phyloP scores from a whole-genome alignment of 1,140 invertebrate genomes.

The Cotesia chilonis region DNA sequence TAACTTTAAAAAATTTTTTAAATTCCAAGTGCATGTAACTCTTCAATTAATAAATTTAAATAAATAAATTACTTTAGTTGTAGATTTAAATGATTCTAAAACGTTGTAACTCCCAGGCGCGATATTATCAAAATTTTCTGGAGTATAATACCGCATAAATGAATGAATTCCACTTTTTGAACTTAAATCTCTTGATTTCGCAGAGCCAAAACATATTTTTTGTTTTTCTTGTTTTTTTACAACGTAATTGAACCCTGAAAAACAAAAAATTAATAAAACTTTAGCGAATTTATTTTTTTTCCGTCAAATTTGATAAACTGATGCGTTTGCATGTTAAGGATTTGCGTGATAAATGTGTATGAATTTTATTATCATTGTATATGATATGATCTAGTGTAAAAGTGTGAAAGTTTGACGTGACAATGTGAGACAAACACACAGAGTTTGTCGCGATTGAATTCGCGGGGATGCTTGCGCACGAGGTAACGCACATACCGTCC shows the following conservation, averaged over 20 bases:
- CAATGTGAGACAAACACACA: background rate
- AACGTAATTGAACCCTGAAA: conserved; percentile 47
- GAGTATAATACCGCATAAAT: conserved; percentile 51
- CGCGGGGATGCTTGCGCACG: conserved; percentile 32
- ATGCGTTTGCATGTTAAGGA: background rate
- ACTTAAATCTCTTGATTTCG: conserved; percentile 47
- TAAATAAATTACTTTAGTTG: conserved; percentile 44
- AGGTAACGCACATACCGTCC: conserved; percentile 41
- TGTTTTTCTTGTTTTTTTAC: conserved; percentile 48
- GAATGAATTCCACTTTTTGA: conserved; percentile 45
- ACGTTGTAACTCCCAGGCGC: conserved; percentile 50
- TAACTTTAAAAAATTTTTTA: background rate
- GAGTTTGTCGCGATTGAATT: background rate
- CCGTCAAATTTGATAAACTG: conserved; percentile 7
- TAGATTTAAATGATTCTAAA: conserved; percentile 48
- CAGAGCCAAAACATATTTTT: conserved; percentile 58
- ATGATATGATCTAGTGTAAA: no score
- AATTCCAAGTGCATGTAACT: conserved; percentile 4
- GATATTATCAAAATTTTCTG: conserved; percentile 51
- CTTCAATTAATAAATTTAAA: background rate
- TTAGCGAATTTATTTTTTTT: background rate
- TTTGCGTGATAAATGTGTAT: conserved; percentile 16
- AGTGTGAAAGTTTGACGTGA: background rate
- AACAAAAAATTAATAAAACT: background rate
- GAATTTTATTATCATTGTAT: conserved; percentile 8